Evolutionary conservation across 2,888 invertebrate genomes (phyloP), one percentile per base, ranked within the genome.

Genomic region (Euspilapteryx auroguttella): DNA sequence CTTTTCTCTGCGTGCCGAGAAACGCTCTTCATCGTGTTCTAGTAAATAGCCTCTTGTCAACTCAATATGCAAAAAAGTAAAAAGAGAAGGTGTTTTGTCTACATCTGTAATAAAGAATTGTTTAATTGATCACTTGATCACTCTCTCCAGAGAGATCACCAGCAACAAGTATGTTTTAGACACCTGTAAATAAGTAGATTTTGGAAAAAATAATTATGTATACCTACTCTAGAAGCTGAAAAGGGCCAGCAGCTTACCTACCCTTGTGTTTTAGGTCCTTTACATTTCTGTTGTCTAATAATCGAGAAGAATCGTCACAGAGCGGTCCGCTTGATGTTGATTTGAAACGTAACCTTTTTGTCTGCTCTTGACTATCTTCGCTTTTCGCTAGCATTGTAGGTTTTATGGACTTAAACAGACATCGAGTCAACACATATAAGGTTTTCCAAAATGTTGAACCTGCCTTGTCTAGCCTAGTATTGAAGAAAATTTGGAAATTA

Each of bases 11-110:
- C 96, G 83, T 2, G 95, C 95, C 13, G 92, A 89, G 64, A 93
- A 98, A 28, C 94, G 83, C 51, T 92, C 94, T 55, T 96, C 94
- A 48, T 98, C 97, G 55, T 97, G 88, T 66, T 98, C 95, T 31
- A 97, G 65, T 37, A 91, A 81, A 69, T 98, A 99, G 10, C 94
- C 94, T 43, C 96, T 79, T 4, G 92, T 94, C 42, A 97, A 71
- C 66, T 97, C 97, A 27, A 90, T 85, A 45, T 85, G 82, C 32
- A 95, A 66, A 64, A 94, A 95, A 31, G 85, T 78, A 40, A 81
- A 75, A 26, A 83, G 48, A 12, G 81, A 76, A 12, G 68, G 50
- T 10, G 58, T 44, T 40, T 62, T 71, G 12, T 61, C 68, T 23
- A 44, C 56, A 47, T 75, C 76, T 75, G 46, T 12, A 58, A 57